Percentiles rank a stretch among this genome's conserved stretches.
Evolutionary conservation across 2,113 vertebrate species (phyloP).

Genomic region (Columba livia): DNA sequence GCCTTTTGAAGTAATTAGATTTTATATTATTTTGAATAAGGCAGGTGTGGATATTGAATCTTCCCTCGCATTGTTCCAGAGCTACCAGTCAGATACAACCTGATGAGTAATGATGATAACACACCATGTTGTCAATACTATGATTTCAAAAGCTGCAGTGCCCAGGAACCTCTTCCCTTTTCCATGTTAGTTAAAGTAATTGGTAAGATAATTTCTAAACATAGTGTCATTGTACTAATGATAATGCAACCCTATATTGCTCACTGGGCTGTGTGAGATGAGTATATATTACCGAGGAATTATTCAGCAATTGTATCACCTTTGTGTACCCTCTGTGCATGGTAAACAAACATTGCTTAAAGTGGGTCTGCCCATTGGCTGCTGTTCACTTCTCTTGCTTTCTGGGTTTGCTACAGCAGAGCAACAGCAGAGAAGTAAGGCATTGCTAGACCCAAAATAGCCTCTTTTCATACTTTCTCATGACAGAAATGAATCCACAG

Average conservation of each 20-base stretch:
- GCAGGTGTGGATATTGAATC: background rate
- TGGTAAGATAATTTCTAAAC: background rate
- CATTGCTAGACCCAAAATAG: background rate
- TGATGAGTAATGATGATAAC: background rate
- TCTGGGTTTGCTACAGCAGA: background rate
- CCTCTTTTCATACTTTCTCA: background rate
- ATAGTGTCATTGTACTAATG: background rate
- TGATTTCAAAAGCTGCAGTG: background rate
- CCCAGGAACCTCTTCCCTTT: background rate
- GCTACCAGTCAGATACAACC: fast-evolving
- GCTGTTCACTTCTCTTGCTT: background rate
- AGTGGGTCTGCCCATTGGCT: background rate
- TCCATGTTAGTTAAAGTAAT: background rate
- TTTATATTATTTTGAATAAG: background rate
- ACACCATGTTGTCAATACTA: background rate
- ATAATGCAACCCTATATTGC: background rate
- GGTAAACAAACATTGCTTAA: background rate
- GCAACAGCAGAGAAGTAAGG: background rate
- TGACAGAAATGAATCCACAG: background rate
- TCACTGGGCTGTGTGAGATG: background rate
- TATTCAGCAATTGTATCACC: background rate
- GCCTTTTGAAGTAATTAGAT: background rate
- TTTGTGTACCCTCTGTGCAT: background rate
- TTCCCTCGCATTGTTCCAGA: background rate
- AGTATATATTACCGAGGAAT: background rate